A percentile compares a stretch with the other conserved stretches of the same genome.
Conservation (phyloP, 2,113 vertebrate species). For the Arizona elegans region DNA sequence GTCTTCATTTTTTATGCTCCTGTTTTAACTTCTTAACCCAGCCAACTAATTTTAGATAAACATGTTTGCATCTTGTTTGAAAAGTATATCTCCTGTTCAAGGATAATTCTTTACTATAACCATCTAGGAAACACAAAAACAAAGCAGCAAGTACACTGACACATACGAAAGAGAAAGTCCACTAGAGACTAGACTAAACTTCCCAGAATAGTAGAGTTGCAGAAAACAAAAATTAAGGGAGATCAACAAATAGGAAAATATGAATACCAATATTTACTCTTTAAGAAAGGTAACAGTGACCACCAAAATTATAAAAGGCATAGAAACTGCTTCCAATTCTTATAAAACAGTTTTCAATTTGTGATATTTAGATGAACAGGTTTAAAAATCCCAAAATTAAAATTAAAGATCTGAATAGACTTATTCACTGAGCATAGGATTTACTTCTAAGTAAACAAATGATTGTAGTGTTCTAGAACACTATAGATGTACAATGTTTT, state of each 20-base stretch:
- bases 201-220: not conserved
- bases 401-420: not conserved
- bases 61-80: not conserved
- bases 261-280: not conserved
- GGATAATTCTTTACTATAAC: not conserved
- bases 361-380: not conserved
- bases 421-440: not conserved
- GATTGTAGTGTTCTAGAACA: not conserved
- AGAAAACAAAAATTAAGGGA: not conserved
- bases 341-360: not conserved
- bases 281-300: not conserved
- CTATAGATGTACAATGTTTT: not conserved
- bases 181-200: not conserved
- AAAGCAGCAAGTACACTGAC: not conserved
- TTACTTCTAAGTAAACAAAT: not conserved
- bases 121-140: not conserved
- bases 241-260: not conserved
- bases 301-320: not conserved
- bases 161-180: not conserved
- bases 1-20: not conserved
- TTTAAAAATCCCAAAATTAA: not conserved
- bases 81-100: not conserved
- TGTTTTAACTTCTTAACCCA: not conserved
- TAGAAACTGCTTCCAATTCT: not conserved
- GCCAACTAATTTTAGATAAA: not conserved